Percentiles rank a stretch among this genome's conserved stretches.
Conservation (phyloP, 2,888 invertebrate species). For the Eupithecia exiguata region DNA sequence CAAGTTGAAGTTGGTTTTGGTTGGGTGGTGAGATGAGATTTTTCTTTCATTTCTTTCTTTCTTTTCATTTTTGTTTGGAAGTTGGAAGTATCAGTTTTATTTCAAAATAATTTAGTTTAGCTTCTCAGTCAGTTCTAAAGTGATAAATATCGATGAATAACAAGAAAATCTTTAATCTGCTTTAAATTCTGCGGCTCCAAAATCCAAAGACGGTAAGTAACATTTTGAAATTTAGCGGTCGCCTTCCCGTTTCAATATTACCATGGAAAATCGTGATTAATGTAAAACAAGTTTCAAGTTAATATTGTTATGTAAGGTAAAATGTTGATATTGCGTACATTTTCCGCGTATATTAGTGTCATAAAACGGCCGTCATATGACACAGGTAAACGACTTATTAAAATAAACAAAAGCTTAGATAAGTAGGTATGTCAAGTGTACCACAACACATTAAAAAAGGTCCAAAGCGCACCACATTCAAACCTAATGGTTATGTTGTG, state of each 20-base stretch:
- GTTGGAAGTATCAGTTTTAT: neutral
- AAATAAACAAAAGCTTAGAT: conserved; percentile 13
- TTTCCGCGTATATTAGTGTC: conserved; percentile 55
- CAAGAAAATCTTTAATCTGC: conserved; percentile 2
- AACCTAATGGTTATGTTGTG: neutral
- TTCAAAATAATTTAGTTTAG: neutral
- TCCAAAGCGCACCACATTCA: neutral
- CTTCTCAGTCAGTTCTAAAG: neutral
- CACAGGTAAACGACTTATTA: conserved; percentile 59
- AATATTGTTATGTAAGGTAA: conserved; percentile 65
- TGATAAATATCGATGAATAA: conserved; percentile 12
- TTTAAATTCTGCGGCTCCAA: conserved; percentile 19
- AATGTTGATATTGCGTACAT: conserved; percentile 63
- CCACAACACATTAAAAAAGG: neutral
- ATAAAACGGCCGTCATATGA: conserved; percentile 54
- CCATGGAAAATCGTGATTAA: conserved; percentile 26
- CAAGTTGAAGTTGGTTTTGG: conserved; percentile 56
- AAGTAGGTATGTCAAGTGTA: neutral
- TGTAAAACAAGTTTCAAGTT: neutral
- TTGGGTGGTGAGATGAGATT: conserved; percentile 30
- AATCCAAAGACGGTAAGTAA: conserved; percentile 49
- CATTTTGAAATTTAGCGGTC: conserved; percentile 58
- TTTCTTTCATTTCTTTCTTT: conserved; percentile 2
- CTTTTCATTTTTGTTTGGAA: neutral
- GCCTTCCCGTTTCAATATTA: conserved; percentile 32